These are phyloP conservation scores for Prietella phreatophila DNA, from an alignment of 2,113 vertebrate genomes.

Conservation along the genomic window DNA sequence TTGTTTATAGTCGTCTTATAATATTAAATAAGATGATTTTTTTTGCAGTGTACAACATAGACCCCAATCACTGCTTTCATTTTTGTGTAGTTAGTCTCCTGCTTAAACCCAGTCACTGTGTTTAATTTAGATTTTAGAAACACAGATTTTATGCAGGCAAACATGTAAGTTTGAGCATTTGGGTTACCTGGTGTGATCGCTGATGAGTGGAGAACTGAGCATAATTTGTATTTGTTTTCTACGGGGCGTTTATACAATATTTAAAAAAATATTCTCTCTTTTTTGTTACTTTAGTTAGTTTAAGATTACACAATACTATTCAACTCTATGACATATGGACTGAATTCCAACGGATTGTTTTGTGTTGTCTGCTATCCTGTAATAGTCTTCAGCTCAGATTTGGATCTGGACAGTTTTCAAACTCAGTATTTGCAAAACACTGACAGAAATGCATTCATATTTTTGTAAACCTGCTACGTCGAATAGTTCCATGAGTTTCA, in stretches of 20 bases:
- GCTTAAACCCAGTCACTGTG: neutral
- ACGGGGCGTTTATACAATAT: neutral
- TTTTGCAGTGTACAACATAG: too few relatives aligned
- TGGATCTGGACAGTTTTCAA: neutral
- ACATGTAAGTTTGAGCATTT: neutral
- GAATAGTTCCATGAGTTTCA: neutral
- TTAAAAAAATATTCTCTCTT: neutral
- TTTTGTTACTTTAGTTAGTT: neutral
- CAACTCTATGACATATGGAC: neutral
- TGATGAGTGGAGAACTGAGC: neutral
- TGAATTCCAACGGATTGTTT: neutral
- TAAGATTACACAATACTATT: neutral
- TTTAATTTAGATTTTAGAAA: neutral
- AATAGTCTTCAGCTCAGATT: neutral
- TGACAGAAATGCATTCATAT: neutral
- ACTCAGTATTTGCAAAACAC: neutral
- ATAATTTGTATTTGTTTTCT: neutral
- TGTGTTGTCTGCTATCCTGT: neutral
- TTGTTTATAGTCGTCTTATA: too few relatives aligned
- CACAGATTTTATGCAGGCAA: neutral
- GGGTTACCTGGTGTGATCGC: neutral
- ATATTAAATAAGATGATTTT: too few relatives aligned
- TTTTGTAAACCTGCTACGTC: neutral
- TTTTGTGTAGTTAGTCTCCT: neutral
- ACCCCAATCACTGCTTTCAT: neutral